Base-by-base conservation (phyloP, 2,113 vertebrate species). In the Pholis gunnellus region DNA sequence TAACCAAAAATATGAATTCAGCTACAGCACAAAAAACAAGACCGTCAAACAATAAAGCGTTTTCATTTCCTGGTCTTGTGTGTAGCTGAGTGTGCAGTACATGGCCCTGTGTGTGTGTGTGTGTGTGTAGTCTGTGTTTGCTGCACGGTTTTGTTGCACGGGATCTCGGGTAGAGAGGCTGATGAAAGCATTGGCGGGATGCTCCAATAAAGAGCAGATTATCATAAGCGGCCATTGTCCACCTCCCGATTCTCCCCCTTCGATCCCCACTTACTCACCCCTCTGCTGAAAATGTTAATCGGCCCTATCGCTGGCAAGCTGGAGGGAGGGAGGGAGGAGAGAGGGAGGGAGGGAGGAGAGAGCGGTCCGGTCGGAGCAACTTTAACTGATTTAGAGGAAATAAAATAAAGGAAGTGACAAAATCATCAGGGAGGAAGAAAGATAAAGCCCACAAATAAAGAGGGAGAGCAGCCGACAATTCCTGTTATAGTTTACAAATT, bases 141-240 rank as follows among this genome's bases (percentile, higher is more conserved):
- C 38, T 9, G 38, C 38, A 40, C 8, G 9, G 38, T 40, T 44
- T 82, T 88, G 83, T 87, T 90, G 66, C 87, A 82, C 85, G 84
- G 86, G 91, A 91, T 93, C 90, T 85, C 81, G 76, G 93, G 90
- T 92, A 88, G 89, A 91, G 91, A 75, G 88, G 88, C 71, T 84
- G 92, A 94, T 95, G 94, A 95, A 95, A 94, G 94, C 87, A 60
- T 83, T 91, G 92, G 91, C 93, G 90, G 95, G 95, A 96, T 95
- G 96, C 92, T 95, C 94, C 93, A 97, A 97, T 97, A 97, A 98
- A 97, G 95, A 95, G 89, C 93, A 96, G 96, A 96, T 97, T 97
- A 96, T 97, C 96, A 96, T 96, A 95, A 96, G 96, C 92, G 93
- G 94, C 96, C 88, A 93, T 93, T 94, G 92, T 94, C 92, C 92